Evolutionary conservation across 1,140 invertebrate species (phyloP), one percentile per base, ranked within the genome.

Genomic region (Drusus annulatus): DNA sequence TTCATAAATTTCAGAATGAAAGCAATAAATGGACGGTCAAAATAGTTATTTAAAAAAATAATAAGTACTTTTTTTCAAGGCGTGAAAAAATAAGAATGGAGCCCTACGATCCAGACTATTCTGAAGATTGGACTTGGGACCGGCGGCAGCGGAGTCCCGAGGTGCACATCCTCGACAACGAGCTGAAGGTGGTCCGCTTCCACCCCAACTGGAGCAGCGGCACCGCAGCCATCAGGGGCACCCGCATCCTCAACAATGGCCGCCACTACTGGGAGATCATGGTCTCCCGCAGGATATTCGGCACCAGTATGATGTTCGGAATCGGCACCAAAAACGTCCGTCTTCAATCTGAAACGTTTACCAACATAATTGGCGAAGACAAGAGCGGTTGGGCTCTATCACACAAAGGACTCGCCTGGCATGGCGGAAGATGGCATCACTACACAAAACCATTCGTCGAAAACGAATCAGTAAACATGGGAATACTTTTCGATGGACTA

Each of bases 281-380:
- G 52, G 87, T 95, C 0, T 92, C 92, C 0, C 91, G 93, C 82
- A 86, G 94, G 45, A 90, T 95, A 25, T 95, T 94, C 83, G 94
- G 94, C 28, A 95, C 94, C 0, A 94, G 93, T 78, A 94, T 95
- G 88, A 95, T 95, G 94, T 93, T 95, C 81, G 94, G 94, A 31
- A 90, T 95, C 7, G 93, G 92, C 2, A 95, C 94, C 1, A 88
- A 88, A 65, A 86, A 89, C 10, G 92, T 93, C 10, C 86, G 93
- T 0, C 87, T 95, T 0, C 93, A 94, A 82, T 91, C 91, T 0
- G 91, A 93, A 84, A 88, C 91, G 15, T 95, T 95, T 85, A 90
- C 92, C 15, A 94, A 95, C 85, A 86, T 95, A 81, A 86, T 95
- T 5, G 94, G 94, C 8, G 92, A 94, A 86, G 93, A 95, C 84